Evolutionary conservation across 2,888 invertebrate species (phyloP), one percentile per base, ranked within the genome.

Genomic region (Chironomus tentans): DNA sequence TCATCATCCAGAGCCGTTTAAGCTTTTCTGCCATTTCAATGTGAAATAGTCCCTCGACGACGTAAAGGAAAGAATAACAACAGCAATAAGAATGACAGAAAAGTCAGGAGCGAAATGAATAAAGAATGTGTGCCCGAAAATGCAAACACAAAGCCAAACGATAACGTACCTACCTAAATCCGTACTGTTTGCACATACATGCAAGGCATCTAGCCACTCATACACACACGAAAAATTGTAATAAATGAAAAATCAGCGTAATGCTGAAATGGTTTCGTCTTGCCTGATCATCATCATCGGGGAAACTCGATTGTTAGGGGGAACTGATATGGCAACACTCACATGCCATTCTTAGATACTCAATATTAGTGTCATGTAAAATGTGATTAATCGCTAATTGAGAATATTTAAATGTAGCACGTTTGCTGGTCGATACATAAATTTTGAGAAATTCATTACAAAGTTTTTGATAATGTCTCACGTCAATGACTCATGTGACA

Each of bases 221-320:
- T 56, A 61, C 62, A 72, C 61, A 72, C 61, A 56, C 71, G 21
- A 24, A 38, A 62, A 46, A 62, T 21, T 28, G 72, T 62, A 72
- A 72, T 72, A 72, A 72, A 72, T 72, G 72, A 72, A 72, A 68
- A 72, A 72, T 72, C 72, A 72, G 72, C 72, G 56, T 71, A 13
- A 48, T 47, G 70, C 71, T 71, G 71, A 71, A 71, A 50, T 48
- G 71, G 56, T 72, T 72, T 28, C 4, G 70, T 70, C 47, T 72
- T 46, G 56, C n/a, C 22, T 50, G 56, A 70, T 70, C 70, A 47
- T 46, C 46, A 18, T 18, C 15, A n/a, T 38, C n/a, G 56, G 24
- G 56, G 70, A 56, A 70, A 70, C 56, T 56, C 56, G 56, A 21
- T 38, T 50, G 48, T 56, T 56, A 28, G 28, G 24, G 18, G 47